Percentiles rank a stretch among this genome's conserved stretches.
Conservation (phyloP, 2,888 invertebrate genomes). For the Pedicia rivosa region DNA sequence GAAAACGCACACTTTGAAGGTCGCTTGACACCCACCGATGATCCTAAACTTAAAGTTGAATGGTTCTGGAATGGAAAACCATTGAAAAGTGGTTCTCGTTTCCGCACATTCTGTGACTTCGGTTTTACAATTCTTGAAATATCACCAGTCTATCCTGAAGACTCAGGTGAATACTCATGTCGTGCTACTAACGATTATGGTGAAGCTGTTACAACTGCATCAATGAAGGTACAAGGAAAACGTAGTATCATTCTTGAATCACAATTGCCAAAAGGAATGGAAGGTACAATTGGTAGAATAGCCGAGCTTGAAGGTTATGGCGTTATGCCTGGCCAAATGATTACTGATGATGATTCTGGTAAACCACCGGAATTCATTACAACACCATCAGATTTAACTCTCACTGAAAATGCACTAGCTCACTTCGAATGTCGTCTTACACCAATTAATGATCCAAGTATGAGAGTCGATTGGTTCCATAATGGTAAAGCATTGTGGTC, state of each 20-base stretch:
- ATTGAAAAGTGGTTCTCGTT: slow-evolving; percentile 73
- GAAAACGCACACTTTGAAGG: slow-evolving; percentile 88
- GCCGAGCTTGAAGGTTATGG: slow-evolving; percentile 81
- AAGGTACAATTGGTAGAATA: slow-evolving; percentile 83
- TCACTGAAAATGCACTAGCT: slow-evolving; percentile 76
- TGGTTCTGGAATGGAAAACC: slow-evolving; percentile 93
- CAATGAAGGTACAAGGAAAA: slow-evolving; percentile 83
- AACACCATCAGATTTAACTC: slow-evolving; percentile 65
- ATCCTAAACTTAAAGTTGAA: slow-evolving; percentile 79
- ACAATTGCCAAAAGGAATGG: slow-evolving; percentile 85
- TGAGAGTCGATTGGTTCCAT: slow-evolving; percentile 95
- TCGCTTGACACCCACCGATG: slow-evolving; percentile 74
- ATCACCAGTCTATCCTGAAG: slow-evolving; percentile 91
- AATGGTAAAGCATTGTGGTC: slow-evolving; percentile 86
- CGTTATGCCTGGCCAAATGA: slow-evolving; percentile 43
- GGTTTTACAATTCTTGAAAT: slow-evolving; percentile 96
- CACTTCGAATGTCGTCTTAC: slow-evolving; percentile 84
- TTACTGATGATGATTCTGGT: slow-evolving; percentile 66
- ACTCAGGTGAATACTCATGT: slow-evolving; percentile 84
- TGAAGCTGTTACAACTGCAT: slow-evolving; percentile 77
- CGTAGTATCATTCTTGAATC: slow-evolving; percentile 83
- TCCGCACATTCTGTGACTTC: slow-evolving; percentile 95
- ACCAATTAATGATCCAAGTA: slow-evolving; percentile 82
- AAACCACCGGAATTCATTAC: slow-evolving; percentile 84
- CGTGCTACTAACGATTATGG: slow-evolving; percentile 79